phyloP scores from a whole-genome alignment of 2,113 vertebrate genomes.

The Oriolus oriolus region DNA sequence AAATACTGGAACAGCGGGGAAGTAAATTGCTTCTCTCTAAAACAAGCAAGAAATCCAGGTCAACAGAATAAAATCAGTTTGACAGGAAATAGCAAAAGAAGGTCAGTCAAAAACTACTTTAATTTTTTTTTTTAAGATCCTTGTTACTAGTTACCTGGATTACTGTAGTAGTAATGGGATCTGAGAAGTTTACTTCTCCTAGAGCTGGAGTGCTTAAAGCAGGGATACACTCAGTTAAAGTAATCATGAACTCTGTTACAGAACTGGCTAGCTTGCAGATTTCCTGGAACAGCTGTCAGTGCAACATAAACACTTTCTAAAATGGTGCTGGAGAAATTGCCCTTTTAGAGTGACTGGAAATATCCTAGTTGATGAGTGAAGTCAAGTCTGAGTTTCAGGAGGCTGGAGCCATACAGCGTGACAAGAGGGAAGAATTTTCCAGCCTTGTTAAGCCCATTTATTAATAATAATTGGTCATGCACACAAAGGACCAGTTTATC shows the following conservation, averaged over 20 bases:
- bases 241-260: background rate
- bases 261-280: constrained; percentile 18
- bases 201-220: background rate
- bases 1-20: background rate
- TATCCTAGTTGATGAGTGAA: background rate
- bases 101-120: background rate
- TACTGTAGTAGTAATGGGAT: background rate
- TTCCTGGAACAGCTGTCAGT: constrained; percentile 11
- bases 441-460: background rate
- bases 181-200: background rate
- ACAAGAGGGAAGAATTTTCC: background rate
- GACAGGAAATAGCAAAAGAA: background rate
- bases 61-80: background rate
- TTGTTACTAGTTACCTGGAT: background rate
- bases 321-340: constrained; percentile 21
- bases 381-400: background rate
- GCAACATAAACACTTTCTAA: constrained; percentile 34
- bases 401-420: background rate
- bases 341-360: constrained; percentile 18
- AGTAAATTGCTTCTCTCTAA: background rate
- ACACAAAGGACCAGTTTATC: background rate
- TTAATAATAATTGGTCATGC: background rate
- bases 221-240: background rate
- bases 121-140: background rate
- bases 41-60: background rate